Evolutionary conservation across 35 echinoderm and acorn worm genomes (phyloP).

Genomic region (Holothuria glaberrima): DNA sequence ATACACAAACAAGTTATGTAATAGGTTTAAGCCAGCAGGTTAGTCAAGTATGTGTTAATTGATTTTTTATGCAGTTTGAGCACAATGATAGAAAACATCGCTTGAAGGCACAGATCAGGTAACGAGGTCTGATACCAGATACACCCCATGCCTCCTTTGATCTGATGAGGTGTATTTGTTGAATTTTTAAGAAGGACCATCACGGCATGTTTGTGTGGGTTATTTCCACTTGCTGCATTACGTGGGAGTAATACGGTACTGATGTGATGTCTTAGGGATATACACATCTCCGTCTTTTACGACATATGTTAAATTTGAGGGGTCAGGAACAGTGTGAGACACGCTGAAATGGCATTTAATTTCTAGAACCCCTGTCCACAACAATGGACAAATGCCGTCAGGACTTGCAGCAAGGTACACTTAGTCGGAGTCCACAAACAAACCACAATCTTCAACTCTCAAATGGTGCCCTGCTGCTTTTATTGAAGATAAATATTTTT

Average conservation of each 20-base stretch:
- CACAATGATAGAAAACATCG: too few relatives aligned
- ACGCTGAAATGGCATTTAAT: conserved; percentile 56
- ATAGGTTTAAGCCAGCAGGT: too few relatives aligned
- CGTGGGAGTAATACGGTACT: conserved; percentile 52
- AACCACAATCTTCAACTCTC: conserved; percentile 15
- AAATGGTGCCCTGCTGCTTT: not conserved
- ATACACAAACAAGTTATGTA: too few relatives aligned
- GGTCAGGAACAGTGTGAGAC: conserved; percentile 2
- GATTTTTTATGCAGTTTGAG: too few relatives aligned
- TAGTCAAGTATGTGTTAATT: too few relatives aligned
- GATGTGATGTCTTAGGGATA: conserved; percentile 12
- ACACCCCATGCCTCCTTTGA: too few relatives aligned
- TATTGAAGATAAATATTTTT: not conserved
- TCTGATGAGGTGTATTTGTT: too few relatives aligned
- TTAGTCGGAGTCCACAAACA: not conserved
- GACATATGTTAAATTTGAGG: conserved; percentile 18
- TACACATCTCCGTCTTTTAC: not conserved
- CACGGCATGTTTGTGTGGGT: conserved; percentile 16
- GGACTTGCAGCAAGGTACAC: conserved; percentile 44
- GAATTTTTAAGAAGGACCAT: too few relatives aligned
- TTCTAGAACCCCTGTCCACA: conserved; percentile 51
- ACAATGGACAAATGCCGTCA: conserved; percentile 55
- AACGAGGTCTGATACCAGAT: too few relatives aligned
- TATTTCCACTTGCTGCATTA: conserved; percentile 53
- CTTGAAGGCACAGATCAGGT: too few relatives aligned